phyloP scores from a whole-genome alignment of 2,797 vertebrate genomes.

The Sebastes melanostomus region DNA sequence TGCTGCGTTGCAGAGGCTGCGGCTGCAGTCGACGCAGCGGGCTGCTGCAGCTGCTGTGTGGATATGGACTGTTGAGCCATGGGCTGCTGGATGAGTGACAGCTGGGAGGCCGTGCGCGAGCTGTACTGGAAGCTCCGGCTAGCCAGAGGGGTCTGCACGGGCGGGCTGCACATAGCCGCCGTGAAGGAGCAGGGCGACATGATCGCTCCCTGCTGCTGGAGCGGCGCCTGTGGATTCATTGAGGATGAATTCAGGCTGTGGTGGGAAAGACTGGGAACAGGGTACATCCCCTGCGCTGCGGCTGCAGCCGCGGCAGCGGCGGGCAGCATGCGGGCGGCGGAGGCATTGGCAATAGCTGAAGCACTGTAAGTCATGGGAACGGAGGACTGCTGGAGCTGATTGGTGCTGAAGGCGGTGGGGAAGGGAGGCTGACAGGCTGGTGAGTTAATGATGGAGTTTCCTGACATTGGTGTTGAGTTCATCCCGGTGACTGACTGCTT shows the following conservation, averaged over 20 bases:
- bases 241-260: conserved; percentile 88
- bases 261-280: conserved; percentile 84
- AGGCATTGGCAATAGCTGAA: conserved; percentile 84
- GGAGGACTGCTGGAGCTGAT: conserved; percentile 87
- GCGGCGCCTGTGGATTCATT: conserved; percentile 84
- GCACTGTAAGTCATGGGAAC: conserved; percentile 86
- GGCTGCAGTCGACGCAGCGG: conserved; percentile 40
- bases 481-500: conserved; percentile 86
- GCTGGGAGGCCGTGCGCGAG: conserved; percentile 92
- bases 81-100: conserved; percentile 90
- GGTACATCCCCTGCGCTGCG: conserved; percentile 86
- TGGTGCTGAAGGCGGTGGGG: conserved; percentile 76
- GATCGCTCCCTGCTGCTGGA: conserved; percentile 85
- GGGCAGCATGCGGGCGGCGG: conserved; percentile 86
- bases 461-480: conserved; percentile 87
- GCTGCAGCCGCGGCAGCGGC: conserved; percentile 79
- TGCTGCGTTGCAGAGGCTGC: conserved; percentile 37
- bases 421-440: conserved; percentile 88
- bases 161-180: conserved; percentile 89
- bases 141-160: conserved; percentile 92
- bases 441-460: conserved; percentile 90
- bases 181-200: conserved; percentile 95
- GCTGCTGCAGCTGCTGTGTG: conserved; percentile 63
- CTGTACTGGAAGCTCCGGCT: conserved; percentile 94
- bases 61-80: conserved; percentile 66